phyloP scores from a whole-genome alignment of 2,113 vertebrate species.

The Sinocyclocheilus anshuiensis region DNA sequence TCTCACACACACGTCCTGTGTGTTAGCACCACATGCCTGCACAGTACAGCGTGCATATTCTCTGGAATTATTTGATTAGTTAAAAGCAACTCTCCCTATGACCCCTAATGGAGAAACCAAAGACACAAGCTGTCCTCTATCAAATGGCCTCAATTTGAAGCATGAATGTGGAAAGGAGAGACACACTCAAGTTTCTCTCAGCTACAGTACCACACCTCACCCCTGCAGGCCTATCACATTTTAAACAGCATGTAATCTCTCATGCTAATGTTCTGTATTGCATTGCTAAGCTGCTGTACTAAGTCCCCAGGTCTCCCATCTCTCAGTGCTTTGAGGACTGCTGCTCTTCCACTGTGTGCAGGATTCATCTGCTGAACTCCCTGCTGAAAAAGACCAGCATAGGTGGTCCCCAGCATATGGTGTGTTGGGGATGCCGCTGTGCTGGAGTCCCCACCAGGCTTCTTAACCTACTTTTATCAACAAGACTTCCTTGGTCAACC shows the following conservation, averaged over 20 bases:
- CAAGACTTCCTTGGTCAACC: neutral
- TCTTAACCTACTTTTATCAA: neutral
- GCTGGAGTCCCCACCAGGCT: neutral
- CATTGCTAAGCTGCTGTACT: constrained; percentile 31
- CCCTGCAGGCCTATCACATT: constrained; percentile 16
- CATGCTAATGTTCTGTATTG: constrained; percentile 37
- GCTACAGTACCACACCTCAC: neutral
- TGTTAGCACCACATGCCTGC: constrained; percentile 31
- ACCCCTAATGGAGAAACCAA: constrained; percentile 17
- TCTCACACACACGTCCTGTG: neutral
- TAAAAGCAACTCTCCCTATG: constrained; percentile 34
- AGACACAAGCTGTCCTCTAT: constrained; percentile 21
- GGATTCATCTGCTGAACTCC: constrained; percentile 35
- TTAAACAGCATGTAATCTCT: constrained; percentile 41
- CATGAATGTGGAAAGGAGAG: neutral
- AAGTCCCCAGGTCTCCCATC: constrained; percentile 26
- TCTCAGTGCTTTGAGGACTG: constrained; percentile 34
- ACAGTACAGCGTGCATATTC: constrained; percentile 11
- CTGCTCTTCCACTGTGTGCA: neutral
- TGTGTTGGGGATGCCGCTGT: neutral
- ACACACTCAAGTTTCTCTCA: neutral
- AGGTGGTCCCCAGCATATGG: constrained; percentile 36
- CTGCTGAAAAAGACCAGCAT: constrained; percentile 19
- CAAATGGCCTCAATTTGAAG: constrained; percentile 9
- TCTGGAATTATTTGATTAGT: constrained; percentile 51